Evolutionary conservation across 1,140 invertebrate genomes (phyloP), one percentile per base, ranked within the genome.

Genomic region (Pectinophora gossypiella): DNA sequence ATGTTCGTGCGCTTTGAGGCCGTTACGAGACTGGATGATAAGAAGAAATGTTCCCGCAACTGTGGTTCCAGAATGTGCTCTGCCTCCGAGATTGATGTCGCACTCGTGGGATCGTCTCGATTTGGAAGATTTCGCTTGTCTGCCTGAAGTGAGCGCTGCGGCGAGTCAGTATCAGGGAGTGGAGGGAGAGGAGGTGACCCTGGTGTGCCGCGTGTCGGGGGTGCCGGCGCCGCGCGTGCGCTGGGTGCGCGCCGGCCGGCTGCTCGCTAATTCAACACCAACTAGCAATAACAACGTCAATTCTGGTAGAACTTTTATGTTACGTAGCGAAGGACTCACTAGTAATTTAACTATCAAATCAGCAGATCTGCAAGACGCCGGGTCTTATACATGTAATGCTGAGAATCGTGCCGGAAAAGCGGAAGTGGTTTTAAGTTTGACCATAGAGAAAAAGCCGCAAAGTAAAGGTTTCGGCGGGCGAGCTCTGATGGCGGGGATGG

Each of bases 101-200:
- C 89, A 91, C 48, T 85, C 93, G 0, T 96, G 95, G 94, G 92
- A 94, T 68, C 89, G 90, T 43, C 86, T 96, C 19, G 91, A 92
- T 54, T 79, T 94, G 15, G 93, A 95, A 63, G 95, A 96, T 64
- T 95, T 95, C 73, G 94, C 94, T 0, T 96, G 95, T 70, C 85
- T 90, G 49, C 94, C 95, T 0, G 89, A 91, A 71, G 91, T 93
- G 13, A 74, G 63, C 13, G 85, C 88, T 13, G 85, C 89, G 1
- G 81, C 87, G 13, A 88, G 86, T n/a, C 89, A 89, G 22, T 88
- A 91, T 3, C 88, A 90, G 45, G 89, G 89, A 2, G 80, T 91
- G 3, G 92, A 94, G 76, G 93, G 94, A 0, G 89, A 90, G 19
- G 95, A 95, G 72, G 91, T 93, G 3, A 94, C 93, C 1, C 82